phyloP scores from a whole-genome alignment of 2,888 invertebrate genomes.

The Lycia hirtaria region DNA sequence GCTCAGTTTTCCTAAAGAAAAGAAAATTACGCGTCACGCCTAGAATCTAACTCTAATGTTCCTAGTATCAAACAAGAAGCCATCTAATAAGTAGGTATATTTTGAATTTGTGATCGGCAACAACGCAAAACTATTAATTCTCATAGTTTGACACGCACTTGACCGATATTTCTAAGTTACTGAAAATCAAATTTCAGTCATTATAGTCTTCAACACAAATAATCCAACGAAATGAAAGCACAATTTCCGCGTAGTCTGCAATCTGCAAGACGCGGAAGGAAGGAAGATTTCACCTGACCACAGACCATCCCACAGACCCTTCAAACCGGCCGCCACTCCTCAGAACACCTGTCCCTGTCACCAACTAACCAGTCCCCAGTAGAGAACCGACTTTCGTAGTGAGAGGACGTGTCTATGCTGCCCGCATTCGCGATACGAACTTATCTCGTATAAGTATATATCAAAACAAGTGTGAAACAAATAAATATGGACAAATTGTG shows the following conservation, averaged over 20 bases:
- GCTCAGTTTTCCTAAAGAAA: too few relatives aligned
- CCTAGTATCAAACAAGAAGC: too few relatives aligned
- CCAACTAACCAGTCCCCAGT: slow-evolving; percentile 63
- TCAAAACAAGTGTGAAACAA: background rate
- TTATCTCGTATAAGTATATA: background rate
- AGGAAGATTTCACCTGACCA: slow-evolving; percentile 49
- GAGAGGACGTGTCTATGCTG: slow-evolving; percentile 58
- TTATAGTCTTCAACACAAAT: too few relatives aligned
- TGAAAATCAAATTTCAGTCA: too few relatives aligned
- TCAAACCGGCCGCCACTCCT: slow-evolving; percentile 50
- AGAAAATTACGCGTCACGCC: too few relatives aligned
- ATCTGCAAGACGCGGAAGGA: slow-evolving; percentile 40
- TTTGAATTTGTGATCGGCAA: too few relatives aligned
- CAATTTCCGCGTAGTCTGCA: background rate
- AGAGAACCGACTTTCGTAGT: slow-evolving; percentile 68
- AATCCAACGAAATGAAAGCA: too few relatives aligned
- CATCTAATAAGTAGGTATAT: too few relatives aligned
- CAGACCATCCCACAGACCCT: slow-evolving; percentile 42
- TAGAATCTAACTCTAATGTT: too few relatives aligned
- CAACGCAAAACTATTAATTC: too few relatives aligned
- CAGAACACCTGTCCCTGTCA: slow-evolving; percentile 45
- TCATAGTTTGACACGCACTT: too few relatives aligned
- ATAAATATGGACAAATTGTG: slow-evolving; percentile 24
- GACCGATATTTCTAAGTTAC: too few relatives aligned
- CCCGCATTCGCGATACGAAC: slow-evolving; percentile 21